Conservation (phyloP, 2,888 invertebrate genomes). For the Labia minor region DNA sequence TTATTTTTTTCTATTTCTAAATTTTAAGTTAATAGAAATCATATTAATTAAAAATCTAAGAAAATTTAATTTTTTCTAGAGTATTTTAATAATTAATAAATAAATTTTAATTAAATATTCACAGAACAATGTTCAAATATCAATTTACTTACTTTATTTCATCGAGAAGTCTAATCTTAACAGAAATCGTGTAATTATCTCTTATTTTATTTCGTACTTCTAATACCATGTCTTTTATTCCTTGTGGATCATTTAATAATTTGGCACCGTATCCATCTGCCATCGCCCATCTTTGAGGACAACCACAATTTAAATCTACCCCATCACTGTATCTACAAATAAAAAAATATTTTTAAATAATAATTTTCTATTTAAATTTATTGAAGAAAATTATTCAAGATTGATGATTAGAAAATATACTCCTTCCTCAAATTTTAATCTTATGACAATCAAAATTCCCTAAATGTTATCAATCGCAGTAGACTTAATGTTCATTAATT, state of each 20-base stretch:
- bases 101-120: too few relatives aligned
- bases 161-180: conserved; percentile 76
- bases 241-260: conserved; percentile 69
- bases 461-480: too few relatives aligned
- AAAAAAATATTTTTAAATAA: conserved; percentile 21
- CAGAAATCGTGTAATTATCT: conserved; percentile 71
- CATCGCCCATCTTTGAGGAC: conserved; percentile 93
- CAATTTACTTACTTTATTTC: conserved; percentile 47
- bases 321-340: conserved; percentile 66
- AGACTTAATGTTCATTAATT: not conserved
- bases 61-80: too few relatives aligned
- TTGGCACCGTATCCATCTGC: conserved; percentile 81
- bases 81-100: too few relatives aligned
- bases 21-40: too few relatives aligned
- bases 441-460: too few relatives aligned
- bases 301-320: conserved; percentile 94
- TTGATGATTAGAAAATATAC: not conserved
- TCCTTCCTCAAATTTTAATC: too few relatives aligned
- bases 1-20: too few relatives aligned
- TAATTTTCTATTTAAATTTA: conserved; percentile 5
- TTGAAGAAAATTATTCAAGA: conserved; percentile 14
- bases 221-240: conserved; percentile 67
- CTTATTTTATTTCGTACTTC: conserved; percentile 62
- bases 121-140: too few relatives aligned
- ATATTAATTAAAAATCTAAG: too few relatives aligned